Percentiles rank a stretch among this genome's conserved stretches.
Evolutionary conservation across 2,113 vertebrate species (phyloP).

Genomic region (Aix galericulata): DNA sequence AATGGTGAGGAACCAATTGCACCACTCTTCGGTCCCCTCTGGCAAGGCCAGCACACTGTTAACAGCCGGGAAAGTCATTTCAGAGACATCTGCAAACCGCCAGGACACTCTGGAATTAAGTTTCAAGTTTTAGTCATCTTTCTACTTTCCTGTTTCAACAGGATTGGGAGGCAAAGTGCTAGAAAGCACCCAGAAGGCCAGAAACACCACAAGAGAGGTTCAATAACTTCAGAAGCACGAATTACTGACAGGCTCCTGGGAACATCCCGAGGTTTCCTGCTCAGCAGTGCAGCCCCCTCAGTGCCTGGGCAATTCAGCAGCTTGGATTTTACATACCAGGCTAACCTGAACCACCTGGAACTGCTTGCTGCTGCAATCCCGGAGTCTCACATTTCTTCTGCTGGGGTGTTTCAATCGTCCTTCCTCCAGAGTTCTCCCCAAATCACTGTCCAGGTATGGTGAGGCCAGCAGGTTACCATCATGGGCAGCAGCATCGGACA

Average conservation of each 20-base stretch:
- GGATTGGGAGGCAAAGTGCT: background rate
- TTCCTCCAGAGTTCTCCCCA: background rate
- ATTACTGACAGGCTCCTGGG: background rate
- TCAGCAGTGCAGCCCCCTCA: background rate
- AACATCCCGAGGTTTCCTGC: background rate
- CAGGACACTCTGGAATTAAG: background rate
- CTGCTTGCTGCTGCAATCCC: background rate
- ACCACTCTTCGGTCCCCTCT: background rate
- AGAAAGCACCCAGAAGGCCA: background rate
- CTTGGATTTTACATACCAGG: background rate
- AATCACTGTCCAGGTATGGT: too few relatives aligned
- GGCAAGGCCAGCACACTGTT: background rate
- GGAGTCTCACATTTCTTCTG: background rate
- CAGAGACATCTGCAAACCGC: background rate
- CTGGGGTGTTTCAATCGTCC: background rate
- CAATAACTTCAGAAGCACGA: background rate
- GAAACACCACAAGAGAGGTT: background rate
- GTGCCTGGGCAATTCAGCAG: background rate
- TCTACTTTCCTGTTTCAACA: background rate
- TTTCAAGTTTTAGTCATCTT: background rate
- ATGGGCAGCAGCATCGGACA: background rate
- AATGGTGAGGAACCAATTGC: background rate
- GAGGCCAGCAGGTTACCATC: background rate
- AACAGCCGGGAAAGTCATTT: slow-evolving; percentile 27
- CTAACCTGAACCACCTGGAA: background rate